Evolutionary conservation across 2,888 invertebrate genomes (phyloP).

Genomic region (Xanthorhoe spadicearia): DNA sequence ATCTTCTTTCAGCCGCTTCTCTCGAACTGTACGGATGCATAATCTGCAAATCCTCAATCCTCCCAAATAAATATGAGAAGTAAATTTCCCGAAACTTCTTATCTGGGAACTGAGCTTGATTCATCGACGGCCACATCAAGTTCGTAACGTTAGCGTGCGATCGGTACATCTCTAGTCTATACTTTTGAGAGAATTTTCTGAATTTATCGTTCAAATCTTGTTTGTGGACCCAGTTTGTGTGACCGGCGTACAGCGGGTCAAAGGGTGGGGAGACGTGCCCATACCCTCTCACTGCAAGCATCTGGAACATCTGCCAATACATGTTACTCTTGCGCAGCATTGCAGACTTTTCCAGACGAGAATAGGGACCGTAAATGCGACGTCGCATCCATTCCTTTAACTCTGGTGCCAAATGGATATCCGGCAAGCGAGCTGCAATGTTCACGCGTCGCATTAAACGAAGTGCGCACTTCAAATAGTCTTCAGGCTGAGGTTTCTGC

Average conservation of each 20-base stretch:
- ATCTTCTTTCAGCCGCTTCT: constrained; percentile 57
- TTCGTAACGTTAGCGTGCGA: constrained; percentile 65
- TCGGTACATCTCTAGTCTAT: constrained; percentile 60
- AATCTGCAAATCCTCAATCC: constrained; percentile 61
- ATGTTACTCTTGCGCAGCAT: constrained; percentile 56
- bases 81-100: constrained; percentile 76
- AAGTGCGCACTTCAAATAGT: constrained; percentile 72
- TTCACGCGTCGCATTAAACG: constrained; percentile 61
- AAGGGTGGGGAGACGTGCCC: constrained; percentile 60
- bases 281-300: constrained; percentile 52
- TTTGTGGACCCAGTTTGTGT: constrained; percentile 67
- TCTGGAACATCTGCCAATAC: constrained; percentile 62
- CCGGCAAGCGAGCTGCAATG: constrained; percentile 71
- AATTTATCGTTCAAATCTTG: constrained; percentile 63
- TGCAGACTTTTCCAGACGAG: constrained; percentile 48
- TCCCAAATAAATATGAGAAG: constrained; percentile 67
- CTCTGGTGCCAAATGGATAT: constrained; percentile 69
- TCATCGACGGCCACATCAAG: constrained; percentile 75
- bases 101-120: constrained; percentile 68
- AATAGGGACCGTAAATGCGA: constrained; percentile 65
- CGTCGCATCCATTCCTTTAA: constrained; percentile 76
- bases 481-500: constrained; percentile 59
- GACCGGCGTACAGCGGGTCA: constrained; percentile 53
- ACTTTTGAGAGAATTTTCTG: constrained; percentile 54
- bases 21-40: constrained; percentile 65